Evolutionary conservation across 2,888 invertebrate genomes (phyloP).

Genomic region (Hypselothyrea guttata): DNA sequence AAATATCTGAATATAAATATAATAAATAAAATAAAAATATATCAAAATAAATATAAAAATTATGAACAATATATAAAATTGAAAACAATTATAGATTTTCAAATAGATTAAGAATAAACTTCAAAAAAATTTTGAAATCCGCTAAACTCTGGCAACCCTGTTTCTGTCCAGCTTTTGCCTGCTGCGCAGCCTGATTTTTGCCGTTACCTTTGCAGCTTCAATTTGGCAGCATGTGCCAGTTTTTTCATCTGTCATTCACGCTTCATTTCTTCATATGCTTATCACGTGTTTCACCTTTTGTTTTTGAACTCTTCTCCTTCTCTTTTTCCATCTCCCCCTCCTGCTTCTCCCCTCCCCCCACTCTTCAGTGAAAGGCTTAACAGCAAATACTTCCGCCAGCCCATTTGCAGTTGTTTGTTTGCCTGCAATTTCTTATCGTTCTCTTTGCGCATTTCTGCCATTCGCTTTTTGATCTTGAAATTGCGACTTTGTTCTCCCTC

Average conservation of each 20-base stretch:
- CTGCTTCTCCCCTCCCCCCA: background rate
- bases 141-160: too few relatives aligned
- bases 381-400: constrained; percentile 44
- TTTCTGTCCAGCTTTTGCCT: background rate
- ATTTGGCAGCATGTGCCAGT: constrained; percentile 67
- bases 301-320: constrained; percentile 17
- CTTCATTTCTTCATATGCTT: constrained; percentile 66
- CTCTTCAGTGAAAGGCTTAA: constrained; percentile 64
- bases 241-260: constrained; percentile 69
- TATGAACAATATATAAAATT: too few relatives aligned
- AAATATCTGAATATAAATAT: too few relatives aligned
- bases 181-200: constrained; percentile 10
- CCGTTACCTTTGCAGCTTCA: constrained; percentile 40
- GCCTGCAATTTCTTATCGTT: constrained; percentile 42
- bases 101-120: too few relatives aligned
- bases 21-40: too few relatives aligned
- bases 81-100: too few relatives aligned
- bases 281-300: constrained; percentile 46
- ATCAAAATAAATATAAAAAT: too few relatives aligned
- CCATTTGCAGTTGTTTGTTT: constrained; percentile 42
- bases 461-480: constrained; percentile 77
- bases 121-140: too few relatives aligned
- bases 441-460: constrained; percentile 47
- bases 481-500: constrained; percentile 24
- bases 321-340: background rate